Evolutionary conservation across 2,113 vertebrate species (phyloP), one percentile per base, ranked within the genome.

Genomic region (Pyxicephalus adspersus): DNA sequence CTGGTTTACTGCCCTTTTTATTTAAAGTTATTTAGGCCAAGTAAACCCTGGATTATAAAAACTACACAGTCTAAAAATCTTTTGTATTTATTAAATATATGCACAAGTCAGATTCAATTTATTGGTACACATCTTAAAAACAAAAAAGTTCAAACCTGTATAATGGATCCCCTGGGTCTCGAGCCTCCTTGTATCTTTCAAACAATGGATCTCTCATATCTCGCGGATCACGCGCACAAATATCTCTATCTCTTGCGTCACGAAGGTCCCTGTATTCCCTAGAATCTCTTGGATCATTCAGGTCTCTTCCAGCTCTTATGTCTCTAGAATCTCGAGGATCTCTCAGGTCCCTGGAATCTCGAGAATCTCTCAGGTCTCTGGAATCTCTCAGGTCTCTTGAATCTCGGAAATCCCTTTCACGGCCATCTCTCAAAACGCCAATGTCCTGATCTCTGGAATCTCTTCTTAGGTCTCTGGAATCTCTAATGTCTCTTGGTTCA

Each of bases 381-480:
- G 15, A 15, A n/a, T 80, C 78, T 23, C 50, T 91, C 38, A 83
- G 22, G 28, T 80, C 76, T 13, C 76, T 38, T 2, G 23, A 5
- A 5, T 77, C 76, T 6, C 76, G 26, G 19, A 15, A 26, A n/a
- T 66, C 65, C 8, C 77, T 38, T 57, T 60, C 77, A 52, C 92
- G 88, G 29, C 89, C 88, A 80, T 93, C 91, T 79, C 92, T 84
- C 50, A 86, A 85, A 83, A 90, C 89, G 22, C 91, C 85, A 70
- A 86, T 78, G 31, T 94, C 93, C 87, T 92, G 89, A 90, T 73
- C 71, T 31, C 71, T 73, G 5, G 58, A 17, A 23, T 73, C 95
- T n/a, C n/a, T n/a, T 78, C 52, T 94, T 89, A 26, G 17, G 16
- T 72, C 87, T 54, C 52, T 51, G 5, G 4, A 17, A 0, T 87